phyloP scores from a whole-genome alignment of 2,797 vertebrate genomes.

The Ctenochaetus hawaiiensis region DNA sequence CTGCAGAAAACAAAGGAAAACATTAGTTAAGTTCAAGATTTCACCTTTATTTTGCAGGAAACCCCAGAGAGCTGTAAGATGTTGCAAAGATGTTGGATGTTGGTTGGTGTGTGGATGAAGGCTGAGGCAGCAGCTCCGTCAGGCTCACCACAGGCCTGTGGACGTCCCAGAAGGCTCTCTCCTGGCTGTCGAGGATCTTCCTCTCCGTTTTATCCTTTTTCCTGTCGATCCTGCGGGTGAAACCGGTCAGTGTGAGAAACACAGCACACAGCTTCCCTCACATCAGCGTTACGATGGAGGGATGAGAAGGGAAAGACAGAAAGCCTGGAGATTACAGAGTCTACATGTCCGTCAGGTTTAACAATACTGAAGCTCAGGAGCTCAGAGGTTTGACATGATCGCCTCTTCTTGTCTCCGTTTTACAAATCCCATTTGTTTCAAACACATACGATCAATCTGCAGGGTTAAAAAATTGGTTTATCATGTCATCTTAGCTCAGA shows the following conservation, averaged over 20 bases:
- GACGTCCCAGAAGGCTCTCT: slow-evolving; percentile 99
- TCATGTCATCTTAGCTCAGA: background rate
- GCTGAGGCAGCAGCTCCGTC: slow-evolving; percentile 22
- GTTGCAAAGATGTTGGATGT: too few species aligned
- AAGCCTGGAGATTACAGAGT: slow-evolving; percentile 9
- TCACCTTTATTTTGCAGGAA: background rate
- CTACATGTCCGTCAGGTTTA: slow-evolving; percentile 13
- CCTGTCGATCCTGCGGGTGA: slow-evolving; percentile 92
- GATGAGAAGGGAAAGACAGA: background rate
- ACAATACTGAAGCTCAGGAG: background rate
- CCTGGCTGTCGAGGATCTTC: slow-evolving; percentile 98
- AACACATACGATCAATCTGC: too few species aligned
- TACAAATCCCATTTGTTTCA: background rate
- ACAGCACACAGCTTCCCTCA: background rate
- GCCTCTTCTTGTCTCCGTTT: background rate
- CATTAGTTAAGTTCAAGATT: background rate
- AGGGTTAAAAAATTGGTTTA: too few species aligned
- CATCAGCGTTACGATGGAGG: slow-evolving; percentile 5
- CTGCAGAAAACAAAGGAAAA: slow-evolving; percentile 73
- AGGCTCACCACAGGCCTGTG: slow-evolving; percentile 95
- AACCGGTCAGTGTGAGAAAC: slow-evolving; percentile 47
- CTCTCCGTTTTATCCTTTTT: slow-evolving; percentile 99
- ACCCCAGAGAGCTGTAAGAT: background rate
- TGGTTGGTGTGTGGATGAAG: background rate
- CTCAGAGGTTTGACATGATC: background rate